Evolutionary conservation across 1,140 invertebrate genomes (phyloP).

Genomic region (Phenacoccus solenopsis): DNA sequence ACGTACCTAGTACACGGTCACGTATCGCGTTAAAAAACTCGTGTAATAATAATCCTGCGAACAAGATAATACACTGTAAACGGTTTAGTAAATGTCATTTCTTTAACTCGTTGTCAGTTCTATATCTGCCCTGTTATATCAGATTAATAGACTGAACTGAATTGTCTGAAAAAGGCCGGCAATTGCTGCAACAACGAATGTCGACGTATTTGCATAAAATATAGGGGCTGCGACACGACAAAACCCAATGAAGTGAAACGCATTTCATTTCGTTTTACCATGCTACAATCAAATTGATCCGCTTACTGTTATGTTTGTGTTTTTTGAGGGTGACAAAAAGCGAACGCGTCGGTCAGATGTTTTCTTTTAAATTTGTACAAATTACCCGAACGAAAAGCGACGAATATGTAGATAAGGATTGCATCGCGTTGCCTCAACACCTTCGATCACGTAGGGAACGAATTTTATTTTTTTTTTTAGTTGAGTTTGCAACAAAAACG

Average conservation of each 20-base stretch:
- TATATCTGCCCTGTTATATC: conserved; percentile 1
- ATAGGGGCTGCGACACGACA: background rate
- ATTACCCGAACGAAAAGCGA: too few species aligned
- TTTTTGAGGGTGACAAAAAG: background rate
- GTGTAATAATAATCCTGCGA: background rate
- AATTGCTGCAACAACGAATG: background rate
- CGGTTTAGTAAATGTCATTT: background rate
- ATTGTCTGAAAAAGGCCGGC: background rate
- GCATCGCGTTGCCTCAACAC: too few species aligned
- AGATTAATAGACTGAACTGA: conserved; percentile 2
- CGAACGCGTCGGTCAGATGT: background rate
- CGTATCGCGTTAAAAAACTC: background rate
- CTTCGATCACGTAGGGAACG: too few species aligned
- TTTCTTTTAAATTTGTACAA: background rate
- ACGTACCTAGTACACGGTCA: background rate
- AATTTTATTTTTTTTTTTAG: too few species aligned
- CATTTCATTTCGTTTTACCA: background rate
- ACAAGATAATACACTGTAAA: conserved; percentile 3
- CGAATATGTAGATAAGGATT: too few species aligned
- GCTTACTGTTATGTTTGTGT: background rate
- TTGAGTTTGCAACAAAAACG: too few species aligned
- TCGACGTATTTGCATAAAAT: background rate
- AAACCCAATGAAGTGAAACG: background rate
- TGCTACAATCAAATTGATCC: background rate
- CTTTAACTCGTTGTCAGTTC: background rate